Base-by-base conservation (phyloP, 23 tunicate genomes). In the Pegea sp. region DNA sequence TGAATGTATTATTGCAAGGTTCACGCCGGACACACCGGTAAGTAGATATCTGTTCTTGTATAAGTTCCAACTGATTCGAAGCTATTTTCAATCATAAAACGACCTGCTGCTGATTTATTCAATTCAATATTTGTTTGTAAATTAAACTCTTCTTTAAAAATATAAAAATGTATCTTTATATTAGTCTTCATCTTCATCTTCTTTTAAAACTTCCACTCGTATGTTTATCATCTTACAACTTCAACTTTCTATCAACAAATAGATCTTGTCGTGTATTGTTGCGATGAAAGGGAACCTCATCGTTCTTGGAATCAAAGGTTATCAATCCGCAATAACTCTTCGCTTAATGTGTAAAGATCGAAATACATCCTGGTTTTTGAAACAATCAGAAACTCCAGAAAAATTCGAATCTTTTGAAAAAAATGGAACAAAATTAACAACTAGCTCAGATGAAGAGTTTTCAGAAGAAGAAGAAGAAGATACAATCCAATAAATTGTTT, bases 261-360 rank as follows among this genome's bases (percentile, higher is more conserved):
- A 84, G 95, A 69, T 84, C 42, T 64, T 48, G 31, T 84, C 84
- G 33, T 74, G 95, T 48, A 84, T 75, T 1, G 84, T 74, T 1
- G 95, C 95, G 0, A 57, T 84, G 72, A 29, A 68, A 43, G 95
- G 95, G 7, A 65, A 67, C 22, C 69, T 84, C 27, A 63, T 74
- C 29, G 62, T 84, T 3, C 71, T 67, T 24, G 95, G 95, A 42
- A 48, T 74, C 63, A 26, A 53, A 52, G 86, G 70, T 30, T 42
- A 56, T 8, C 70, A 69, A 27, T 31, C 31, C 29, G 79, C 70
- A 5, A 68, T 72, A 25, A 84, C 95, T 3, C 66, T 84, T 29
- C 95, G 95, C 13, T 44, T 84, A 54, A 49, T 69, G 69, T 64
- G 69, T 57, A 71, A 56, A 63, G 70, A 77, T 31, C 34, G 28